Conservation (phyloP, 2,113 vertebrate species). For the Barbus barbus region DNA sequence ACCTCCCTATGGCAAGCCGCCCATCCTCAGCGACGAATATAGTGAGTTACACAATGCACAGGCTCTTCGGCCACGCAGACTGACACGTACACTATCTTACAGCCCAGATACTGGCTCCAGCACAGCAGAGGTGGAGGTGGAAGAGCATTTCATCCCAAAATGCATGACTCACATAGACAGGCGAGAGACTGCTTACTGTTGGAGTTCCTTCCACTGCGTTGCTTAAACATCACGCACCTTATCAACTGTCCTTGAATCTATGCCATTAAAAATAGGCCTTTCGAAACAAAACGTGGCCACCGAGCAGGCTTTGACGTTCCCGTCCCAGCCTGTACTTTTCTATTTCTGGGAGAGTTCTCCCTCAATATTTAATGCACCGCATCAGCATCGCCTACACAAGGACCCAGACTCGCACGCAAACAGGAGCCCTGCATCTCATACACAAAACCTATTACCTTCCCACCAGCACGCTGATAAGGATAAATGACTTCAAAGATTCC, state of each 20-base stretch:
- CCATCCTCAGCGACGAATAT: conserved; percentile 66
- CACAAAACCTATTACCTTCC: conserved; percentile 68
- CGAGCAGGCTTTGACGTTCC: conserved; percentile 47
- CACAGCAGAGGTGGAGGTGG: conserved; percentile 41
- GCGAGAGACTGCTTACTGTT: conserved; percentile 18
- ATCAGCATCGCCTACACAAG: conserved; percentile 76
- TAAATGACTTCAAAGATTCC: conserved; percentile 37
- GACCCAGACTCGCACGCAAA: conserved; percentile 74
- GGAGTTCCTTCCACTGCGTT: not conserved
- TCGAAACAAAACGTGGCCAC: conserved; percentile 34
- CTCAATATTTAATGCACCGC: conserved; percentile 79
- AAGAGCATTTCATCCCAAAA: conserved; percentile 31
- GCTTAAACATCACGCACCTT: conserved; percentile 1
- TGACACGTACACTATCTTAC: conserved; percentile 63
- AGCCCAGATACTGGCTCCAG: conserved; percentile 26
- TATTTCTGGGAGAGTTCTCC: conserved; percentile 73
- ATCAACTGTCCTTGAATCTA: not conserved
- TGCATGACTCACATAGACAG: conserved; percentile 30
- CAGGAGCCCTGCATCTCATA: conserved; percentile 67
- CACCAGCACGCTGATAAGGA: conserved; percentile 27
- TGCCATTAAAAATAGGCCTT: not conserved
- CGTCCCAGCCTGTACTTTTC: conserved; percentile 59
- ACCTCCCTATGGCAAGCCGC: conserved; percentile 63
- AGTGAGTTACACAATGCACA: conserved; percentile 70
- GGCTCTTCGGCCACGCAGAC: conserved; percentile 58